Percentiles rank a stretch among this genome's conserved stretches.
Conservation (phyloP, 2,113 vertebrate genomes). For the Eubucco bourcierii region DNA sequence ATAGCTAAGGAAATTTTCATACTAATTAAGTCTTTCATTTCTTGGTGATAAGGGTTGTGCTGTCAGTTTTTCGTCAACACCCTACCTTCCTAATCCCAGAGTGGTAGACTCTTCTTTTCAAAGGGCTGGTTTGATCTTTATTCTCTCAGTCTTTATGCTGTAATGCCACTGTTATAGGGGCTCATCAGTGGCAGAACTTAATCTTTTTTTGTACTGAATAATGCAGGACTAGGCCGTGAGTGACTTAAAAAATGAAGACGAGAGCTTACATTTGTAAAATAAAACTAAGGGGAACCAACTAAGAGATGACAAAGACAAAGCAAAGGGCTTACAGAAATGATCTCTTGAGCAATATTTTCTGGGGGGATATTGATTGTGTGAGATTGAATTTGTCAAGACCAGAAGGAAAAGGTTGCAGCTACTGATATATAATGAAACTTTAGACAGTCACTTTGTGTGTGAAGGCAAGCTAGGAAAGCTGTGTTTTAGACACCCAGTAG, state of each 20-base stretch:
- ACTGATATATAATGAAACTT: background rate
- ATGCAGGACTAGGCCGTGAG: background rate
- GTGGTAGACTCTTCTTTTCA: background rate
- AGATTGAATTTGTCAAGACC: background rate
- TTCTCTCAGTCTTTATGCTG: background rate
- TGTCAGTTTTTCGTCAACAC: background rate
- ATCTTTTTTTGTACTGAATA: background rate
- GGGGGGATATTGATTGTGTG: background rate
- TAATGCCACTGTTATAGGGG: background rate
- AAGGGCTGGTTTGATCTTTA: fast-evolving
- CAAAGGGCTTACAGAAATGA: background rate
- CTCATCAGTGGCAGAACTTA: background rate
- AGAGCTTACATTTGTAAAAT: background rate
- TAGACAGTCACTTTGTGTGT: background rate
- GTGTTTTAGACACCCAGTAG: background rate
- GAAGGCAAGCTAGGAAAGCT: background rate
- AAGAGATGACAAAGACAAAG: constrained; percentile 10
- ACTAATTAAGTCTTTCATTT: background rate
- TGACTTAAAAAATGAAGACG: background rate
- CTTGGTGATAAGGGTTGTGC: background rate
- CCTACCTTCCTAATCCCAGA: background rate
- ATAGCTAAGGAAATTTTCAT: background rate
- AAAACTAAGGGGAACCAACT: background rate
- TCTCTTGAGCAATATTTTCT: background rate
- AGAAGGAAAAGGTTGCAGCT: background rate